These are phyloP conservation scores for Cosmia pyralina DNA, from an alignment of 2,888 invertebrate species.

Conservation along the genomic window DNA sequence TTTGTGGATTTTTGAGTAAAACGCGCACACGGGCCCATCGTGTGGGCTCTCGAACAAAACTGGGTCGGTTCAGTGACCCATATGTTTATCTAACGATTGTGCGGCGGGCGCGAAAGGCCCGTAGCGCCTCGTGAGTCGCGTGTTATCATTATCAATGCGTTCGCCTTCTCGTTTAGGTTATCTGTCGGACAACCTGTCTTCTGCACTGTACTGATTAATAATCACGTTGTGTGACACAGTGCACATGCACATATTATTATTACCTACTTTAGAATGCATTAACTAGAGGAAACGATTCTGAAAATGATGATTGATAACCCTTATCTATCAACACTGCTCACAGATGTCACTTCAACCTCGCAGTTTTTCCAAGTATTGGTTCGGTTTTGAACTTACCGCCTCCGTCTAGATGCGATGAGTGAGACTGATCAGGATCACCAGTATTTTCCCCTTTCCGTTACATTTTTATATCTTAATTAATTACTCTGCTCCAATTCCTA, in stretches of 20 bases:
- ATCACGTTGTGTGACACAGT: constrained; percentile 35
- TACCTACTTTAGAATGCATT: constrained; percentile 2
- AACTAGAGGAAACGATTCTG: not conserved
- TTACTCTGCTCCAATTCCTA: constrained; percentile 9
- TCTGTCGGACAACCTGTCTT: constrained; percentile 87
- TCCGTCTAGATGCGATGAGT: constrained; percentile 3
- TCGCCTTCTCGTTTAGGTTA: constrained; percentile 87
- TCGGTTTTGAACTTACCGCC: not conserved
- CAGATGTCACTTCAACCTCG: constrained; percentile 24
- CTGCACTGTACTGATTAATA: constrained; percentile 71
- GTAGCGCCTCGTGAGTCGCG: constrained; percentile 69
- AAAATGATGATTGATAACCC: not conserved
- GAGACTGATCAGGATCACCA: constrained; percentile 7
- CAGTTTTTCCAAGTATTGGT: constrained; percentile 7
- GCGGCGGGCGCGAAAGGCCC: constrained; percentile 79
- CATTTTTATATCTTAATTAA: constrained; percentile 9
- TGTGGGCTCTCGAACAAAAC: constrained; percentile 79
- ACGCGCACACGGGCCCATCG: constrained; percentile 77
- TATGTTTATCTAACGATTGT: constrained; percentile 90
- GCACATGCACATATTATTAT: constrained; percentile 5
- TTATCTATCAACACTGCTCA: not conserved
- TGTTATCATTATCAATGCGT: constrained; percentile 82
- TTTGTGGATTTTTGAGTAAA: constrained; percentile 82
- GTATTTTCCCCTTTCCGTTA: not conserved
- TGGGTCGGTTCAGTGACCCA: constrained; percentile 90